Conservation (phyloP, 2,888 invertebrate species). For the Callinectes sapidus region DNA sequence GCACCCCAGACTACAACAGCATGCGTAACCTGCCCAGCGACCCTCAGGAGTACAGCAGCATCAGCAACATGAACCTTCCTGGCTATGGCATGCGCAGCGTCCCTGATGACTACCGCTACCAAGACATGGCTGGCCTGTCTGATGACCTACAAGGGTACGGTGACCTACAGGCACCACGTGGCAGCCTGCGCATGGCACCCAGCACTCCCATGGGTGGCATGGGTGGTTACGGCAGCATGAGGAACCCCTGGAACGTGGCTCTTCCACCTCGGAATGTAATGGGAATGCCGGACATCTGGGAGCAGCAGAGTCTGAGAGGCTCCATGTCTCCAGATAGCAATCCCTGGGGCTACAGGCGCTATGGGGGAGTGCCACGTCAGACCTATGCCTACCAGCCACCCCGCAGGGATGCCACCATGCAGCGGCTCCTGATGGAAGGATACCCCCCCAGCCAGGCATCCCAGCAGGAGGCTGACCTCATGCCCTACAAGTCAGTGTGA, state of each 20-base stretch:
- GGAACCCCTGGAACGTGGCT: not conserved
- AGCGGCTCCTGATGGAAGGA: not conserved
- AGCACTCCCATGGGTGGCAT: not conserved
- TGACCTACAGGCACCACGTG: not conserved
- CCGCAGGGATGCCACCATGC: not conserved
- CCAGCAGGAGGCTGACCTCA: not conserved
- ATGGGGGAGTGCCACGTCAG: not conserved
- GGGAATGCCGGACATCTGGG: not conserved
- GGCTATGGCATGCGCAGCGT: not conserved
- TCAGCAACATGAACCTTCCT: not conserved
- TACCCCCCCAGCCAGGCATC: not conserved
- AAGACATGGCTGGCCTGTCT: not conserved
- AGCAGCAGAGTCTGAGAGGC: not conserved
- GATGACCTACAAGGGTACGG: not conserved
- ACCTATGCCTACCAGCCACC: not conserved
- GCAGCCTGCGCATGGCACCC: not conserved
- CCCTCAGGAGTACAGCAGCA: not conserved
- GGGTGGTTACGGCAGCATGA: not conserved
- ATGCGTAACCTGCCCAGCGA: not conserved
- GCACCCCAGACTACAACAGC: not conserved
- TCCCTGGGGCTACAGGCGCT: conserved; percentile 1
- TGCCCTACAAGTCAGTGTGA: conserved; percentile 14
- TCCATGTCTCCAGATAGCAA: not conserved
- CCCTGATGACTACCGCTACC: conserved; percentile 13
- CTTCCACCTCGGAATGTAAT: not conserved